Evolutionary conservation across 2,113 vertebrate genomes (phyloP).

Genomic region (Atractosteus spatula): DNA sequence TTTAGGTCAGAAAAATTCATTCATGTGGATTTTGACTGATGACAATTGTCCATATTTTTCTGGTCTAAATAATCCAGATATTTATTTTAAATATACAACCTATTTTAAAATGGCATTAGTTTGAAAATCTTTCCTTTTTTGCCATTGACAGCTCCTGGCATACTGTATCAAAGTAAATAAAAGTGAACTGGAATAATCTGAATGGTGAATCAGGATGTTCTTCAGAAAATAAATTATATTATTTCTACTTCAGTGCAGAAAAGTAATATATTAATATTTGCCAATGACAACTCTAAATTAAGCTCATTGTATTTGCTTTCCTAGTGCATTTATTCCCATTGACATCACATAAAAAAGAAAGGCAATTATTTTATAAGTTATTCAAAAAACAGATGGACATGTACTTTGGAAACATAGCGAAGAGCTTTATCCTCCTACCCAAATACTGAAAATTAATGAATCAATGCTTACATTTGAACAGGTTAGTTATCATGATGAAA

Average conservation of each 20-base stretch:
- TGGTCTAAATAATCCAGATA: constrained; percentile 20
- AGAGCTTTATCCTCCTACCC: constrained; percentile 24
- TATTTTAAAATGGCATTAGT: neutral
- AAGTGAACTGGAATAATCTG: neutral
- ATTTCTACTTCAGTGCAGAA: neutral
- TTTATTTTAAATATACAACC: too few species aligned
- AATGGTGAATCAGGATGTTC: neutral
- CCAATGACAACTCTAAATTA: neutral
- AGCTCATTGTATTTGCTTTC: neutral
- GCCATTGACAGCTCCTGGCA: too few species aligned
- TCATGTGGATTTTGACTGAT: constrained; percentile 46
- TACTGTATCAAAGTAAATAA: neutral
- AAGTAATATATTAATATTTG: neutral
- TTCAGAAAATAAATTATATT: too few species aligned
- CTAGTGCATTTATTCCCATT: constrained; percentile 1
- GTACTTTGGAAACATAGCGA: constrained; percentile 41
- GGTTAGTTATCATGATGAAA: constrained; percentile 46
- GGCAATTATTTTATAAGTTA: neutral
- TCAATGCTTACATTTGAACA: constrained; percentile 54
- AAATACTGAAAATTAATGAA: constrained; percentile 53
- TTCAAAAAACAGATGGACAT: constrained; percentile 37
- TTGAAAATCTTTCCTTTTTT: constrained; percentile 8
- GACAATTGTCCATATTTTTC: constrained; percentile 29
- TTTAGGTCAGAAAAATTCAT: constrained; percentile 31
- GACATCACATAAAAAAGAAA: too few species aligned